Conservation (phyloP, 2,888 invertebrate genomes). For the Crepidodera aurea region DNA sequence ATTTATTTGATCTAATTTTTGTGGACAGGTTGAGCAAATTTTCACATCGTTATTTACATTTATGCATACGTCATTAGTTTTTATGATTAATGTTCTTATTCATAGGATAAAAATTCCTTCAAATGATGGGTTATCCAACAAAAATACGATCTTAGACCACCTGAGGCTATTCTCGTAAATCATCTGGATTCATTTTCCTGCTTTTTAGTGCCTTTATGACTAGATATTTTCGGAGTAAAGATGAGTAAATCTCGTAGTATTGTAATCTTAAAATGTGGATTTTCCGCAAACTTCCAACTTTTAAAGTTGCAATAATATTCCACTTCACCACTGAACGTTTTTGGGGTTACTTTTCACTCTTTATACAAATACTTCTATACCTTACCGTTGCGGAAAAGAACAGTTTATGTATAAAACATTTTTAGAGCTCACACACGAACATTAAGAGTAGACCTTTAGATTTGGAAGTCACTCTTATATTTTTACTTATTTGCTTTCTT, state of each 20-base stretch:
- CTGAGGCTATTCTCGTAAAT: conserved; percentile 7
- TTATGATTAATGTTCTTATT: no score
- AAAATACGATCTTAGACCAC: no score
- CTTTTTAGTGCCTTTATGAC: conserved; percentile 5
- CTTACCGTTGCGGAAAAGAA: neutral
- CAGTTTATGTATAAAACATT: conserved; percentile 7
- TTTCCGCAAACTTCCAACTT: neutral
- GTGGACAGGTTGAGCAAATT: no score
- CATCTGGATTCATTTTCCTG: conserved; percentile 11
- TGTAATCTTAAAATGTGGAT: conserved; percentile 9
- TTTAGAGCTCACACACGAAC: neutral
- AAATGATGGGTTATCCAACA: no score
- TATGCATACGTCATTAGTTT: no score
- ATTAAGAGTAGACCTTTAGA: neutral
- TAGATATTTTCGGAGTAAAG: neutral
- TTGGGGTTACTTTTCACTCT: neutral
- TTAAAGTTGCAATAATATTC: conserved; percentile 2
- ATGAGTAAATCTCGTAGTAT: conserved; percentile 10
- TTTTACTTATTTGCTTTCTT: no score
- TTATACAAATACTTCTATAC: neutral
- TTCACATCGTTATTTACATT: no score
- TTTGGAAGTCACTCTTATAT: no score
- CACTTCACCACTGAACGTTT: neutral
- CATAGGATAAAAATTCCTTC: no score
- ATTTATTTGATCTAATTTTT: no score